Base-by-base conservation (phyloP, 2,888 invertebrate species). In the Busseola fusca region DNA sequence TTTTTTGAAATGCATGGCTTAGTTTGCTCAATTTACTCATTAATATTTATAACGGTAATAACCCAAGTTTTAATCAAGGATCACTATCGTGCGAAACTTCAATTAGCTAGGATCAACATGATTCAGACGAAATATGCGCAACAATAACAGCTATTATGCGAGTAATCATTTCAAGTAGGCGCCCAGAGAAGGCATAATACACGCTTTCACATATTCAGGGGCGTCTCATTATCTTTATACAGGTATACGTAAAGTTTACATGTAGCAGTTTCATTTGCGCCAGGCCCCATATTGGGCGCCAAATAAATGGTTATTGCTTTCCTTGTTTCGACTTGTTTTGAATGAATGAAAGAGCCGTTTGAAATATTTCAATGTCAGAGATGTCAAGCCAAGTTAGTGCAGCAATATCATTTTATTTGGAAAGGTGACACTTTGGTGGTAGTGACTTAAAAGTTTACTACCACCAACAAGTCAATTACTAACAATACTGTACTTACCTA, bases 221-320 rank as follows among this genome's bases (percentile, higher is more conserved):
- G 56, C 60, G 69, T 68, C 69, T 58, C 64, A 66, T 74, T 74
- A 73, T 65, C 71, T 74, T 57, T 78, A 34, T 69, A 72, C 72
- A 71, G 80, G 76, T 78, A 77, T 76, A 72, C 63, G 68, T 64
- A 71, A 79, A 34, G 34, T 66, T 65, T 70, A 64, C 74, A 69
- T 74, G 81, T 72, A 83, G 81, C 77, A 78, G 84, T 88, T 87
- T 87, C 86, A 88, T 89, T 89, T 83, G 82, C 80, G 76, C 67
- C 52, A 59, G 21, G 84, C 68, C 84, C 86, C 88, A 79, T 84
- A 87, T 87, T 87, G 90, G 88, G 87, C 87, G 88, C 87, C 90
- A 87, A 89, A 87, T 76, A 86, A 86, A 84, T 84, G 86, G 80
- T 84, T 84, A 84, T 86, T 82, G 81, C 84, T 81, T 77, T 74